Evolutionary conservation across 2,888 invertebrate species (phyloP).

Genomic region (Cynaeus angustus): DNA sequence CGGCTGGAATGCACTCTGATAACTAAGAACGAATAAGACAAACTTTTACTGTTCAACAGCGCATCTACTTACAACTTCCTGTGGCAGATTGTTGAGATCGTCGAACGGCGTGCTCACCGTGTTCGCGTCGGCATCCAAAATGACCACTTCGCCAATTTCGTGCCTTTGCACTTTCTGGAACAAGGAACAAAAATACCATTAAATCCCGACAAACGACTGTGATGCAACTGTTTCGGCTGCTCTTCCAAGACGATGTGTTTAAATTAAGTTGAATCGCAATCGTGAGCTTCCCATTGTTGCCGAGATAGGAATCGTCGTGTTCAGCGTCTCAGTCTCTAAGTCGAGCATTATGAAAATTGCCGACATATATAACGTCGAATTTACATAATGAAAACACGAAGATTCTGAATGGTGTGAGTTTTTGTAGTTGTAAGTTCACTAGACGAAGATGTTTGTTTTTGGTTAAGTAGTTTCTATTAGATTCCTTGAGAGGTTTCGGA

Average conservation of each 20-base stretch:
- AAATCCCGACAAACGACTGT: slow-evolving; percentile 7
- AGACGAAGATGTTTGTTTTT: slow-evolving; percentile 6
- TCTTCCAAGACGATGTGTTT: slow-evolving; percentile 29
- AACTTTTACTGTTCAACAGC: background rate
- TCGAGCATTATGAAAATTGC: slow-evolving; percentile 24
- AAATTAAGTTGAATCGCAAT: slow-evolving; percentile 34
- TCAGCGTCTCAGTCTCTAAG: slow-evolving; percentile 6
- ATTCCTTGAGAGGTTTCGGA: background rate
- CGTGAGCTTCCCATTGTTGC: slow-evolving; percentile 26
- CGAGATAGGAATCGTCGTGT: slow-evolving; percentile 17
- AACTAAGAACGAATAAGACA: no score
- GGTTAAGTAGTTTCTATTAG: background rate
- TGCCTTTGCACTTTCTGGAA: slow-evolving; percentile 83
- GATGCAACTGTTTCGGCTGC: slow-evolving; percentile 17
- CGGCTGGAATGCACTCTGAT: no score
- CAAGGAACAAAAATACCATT: slow-evolving; percentile 5
- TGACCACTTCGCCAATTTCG: slow-evolving; percentile 95
- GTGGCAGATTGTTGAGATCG: slow-evolving; percentile 91
- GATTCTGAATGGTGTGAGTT: background rate
- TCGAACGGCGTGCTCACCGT: slow-evolving; percentile 90
- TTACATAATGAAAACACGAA: slow-evolving; percentile 28
- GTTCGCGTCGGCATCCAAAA: slow-evolving; percentile 94
- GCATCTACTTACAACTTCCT: slow-evolving; percentile 83
- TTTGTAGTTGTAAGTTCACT: slow-evolving; percentile 3
- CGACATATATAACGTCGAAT: slow-evolving; percentile 14